Evolutionary conservation across 2,888 invertebrate genomes (phyloP), one percentile per base, ranked within the genome.

Genomic region (Chromoteleia sp.): DNA sequence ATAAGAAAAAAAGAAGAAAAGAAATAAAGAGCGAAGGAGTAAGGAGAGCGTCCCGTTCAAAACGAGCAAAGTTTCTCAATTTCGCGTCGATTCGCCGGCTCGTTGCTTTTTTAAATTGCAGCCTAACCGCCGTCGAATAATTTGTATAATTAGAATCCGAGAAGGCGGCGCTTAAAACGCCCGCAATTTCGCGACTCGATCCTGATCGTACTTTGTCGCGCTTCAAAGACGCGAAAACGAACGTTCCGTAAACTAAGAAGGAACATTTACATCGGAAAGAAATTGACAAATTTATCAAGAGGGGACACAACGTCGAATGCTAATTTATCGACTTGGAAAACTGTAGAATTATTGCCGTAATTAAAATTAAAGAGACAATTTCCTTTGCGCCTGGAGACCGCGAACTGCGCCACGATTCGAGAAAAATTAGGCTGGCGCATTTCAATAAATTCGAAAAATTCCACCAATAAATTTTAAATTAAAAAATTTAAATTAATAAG

Each of bases 61-160:
- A 67, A 59, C 76, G 76, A 76, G 45, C 63, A 76, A 68, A 76
- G 52, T 76, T 76, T 76, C 61, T 68, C 76, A 76, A 76, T 76
- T 59, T 76, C 48, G 7, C 67, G 58, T 29, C 56, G 17, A 75
- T 75, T 58, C 67, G 10, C 45, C 29, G 58, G 50, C 17, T 67
- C 58, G 58, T 36, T 58, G 75, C 39, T 29, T 68, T 67, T 76
- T 68, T 67, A 67, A 63, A 74, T 54, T 65, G 43, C 56, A n/a
- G 12, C 48, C 21, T 74, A 74, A 68, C 43, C 30, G 21, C 43
- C 4, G 56, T 14, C 30, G 56, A 19, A 58, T 48, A 70, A 54
- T 70, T 58, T 58, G 58, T 70, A 70, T 58, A 70, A 70, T 70
- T 70, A 52, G 15, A 14, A 70, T 39, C 12, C 15, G 10, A 21